Evolutionary conservation across 1,140 invertebrate species (phyloP).

Genomic region (Drosophila tani): DNA sequence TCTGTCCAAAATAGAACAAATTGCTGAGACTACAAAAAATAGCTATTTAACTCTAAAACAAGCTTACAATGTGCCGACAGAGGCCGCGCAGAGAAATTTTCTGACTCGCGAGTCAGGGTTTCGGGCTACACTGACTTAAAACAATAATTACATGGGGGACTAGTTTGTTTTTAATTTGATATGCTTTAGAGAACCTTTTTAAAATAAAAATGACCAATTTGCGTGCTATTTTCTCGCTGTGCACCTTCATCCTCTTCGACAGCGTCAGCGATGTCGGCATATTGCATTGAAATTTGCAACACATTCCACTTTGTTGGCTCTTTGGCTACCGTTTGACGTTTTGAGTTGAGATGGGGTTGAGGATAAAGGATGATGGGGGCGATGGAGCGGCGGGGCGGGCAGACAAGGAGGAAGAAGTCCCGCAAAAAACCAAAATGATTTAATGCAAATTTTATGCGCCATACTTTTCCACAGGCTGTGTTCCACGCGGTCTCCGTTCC

Average conservation of each 20-base stretch:
- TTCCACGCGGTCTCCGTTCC: conserved; percentile 24
- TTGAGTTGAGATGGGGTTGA: conserved; percentile 43
- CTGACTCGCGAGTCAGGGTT: too few species aligned
- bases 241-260: conserved; percentile 11
- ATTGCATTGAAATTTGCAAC: conserved; percentile 81
- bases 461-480: conserved; percentile 58
- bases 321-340: conserved; percentile 78
- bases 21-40: too few species aligned
- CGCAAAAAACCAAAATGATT: conserved; percentile 65
- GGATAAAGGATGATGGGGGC: conserved; percentile 5
- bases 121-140: too few species aligned
- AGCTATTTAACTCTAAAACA: too few species aligned
- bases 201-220: not conserved
- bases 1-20: too few species aligned
- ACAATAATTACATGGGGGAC: too few species aligned
- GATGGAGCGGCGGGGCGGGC: not conserved
- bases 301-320: conserved; percentile 74
- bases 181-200: not conserved
- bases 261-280: conserved; percentile 46
- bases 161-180: too few species aligned
- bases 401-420: conserved; percentile 23
- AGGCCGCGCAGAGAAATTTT: too few species aligned
- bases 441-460: conserved; percentile 80
- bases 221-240: not conserved
- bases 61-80: too few species aligned